Percentiles rank a stretch among this genome's conserved stretches.
Evolutionary conservation across 2,797 vertebrate genomes (phyloP).

Genomic region (Sebastolobus alascanus): DNA sequence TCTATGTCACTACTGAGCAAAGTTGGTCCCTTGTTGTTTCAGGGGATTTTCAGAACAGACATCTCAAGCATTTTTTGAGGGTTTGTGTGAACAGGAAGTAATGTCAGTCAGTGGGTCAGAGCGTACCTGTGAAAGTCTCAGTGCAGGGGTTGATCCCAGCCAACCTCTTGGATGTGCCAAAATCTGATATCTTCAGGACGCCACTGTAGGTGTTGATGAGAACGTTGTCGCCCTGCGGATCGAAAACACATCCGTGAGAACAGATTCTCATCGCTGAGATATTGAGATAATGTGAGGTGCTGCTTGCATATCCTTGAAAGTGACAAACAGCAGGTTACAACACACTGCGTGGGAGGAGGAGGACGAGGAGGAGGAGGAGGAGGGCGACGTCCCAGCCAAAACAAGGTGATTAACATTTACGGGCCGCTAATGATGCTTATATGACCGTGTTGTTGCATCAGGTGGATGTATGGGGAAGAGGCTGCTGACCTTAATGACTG

Average conservation of each 20-base stretch:
- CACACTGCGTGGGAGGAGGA: neutral
- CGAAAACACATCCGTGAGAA: slow-evolving; percentile 41
- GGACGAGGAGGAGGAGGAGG: slow-evolving; percentile 2
- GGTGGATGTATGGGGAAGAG: slow-evolving; percentile 16
- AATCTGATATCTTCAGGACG: slow-evolving; percentile 98
- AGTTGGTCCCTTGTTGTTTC: neutral
- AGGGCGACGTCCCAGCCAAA: slow-evolving; percentile 24
- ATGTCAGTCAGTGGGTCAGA: neutral
- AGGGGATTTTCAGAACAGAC: neutral
- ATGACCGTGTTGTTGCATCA: slow-evolving; percentile 52
- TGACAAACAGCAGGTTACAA: slow-evolving; percentile 32
- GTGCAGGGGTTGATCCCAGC: slow-evolving; percentile 98
- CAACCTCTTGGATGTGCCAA: slow-evolving; percentile 97
- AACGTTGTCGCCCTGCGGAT: slow-evolving; percentile 94
- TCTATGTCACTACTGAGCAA: neutral
- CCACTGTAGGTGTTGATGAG: slow-evolving; percentile 99
- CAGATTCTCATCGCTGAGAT: neutral
- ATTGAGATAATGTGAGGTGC: neutral
- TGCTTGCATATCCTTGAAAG: slow-evolving; percentile 5
- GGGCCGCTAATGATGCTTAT: slow-evolving; percentile 29
- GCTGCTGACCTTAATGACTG: slow-evolving; percentile 32
- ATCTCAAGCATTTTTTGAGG: neutral
- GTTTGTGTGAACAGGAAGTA: neutral
- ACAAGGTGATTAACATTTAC: slow-evolving; percentile 72
- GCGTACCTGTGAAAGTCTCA: slow-evolving; percentile 97